phyloP scores from a whole-genome alignment of 1,140 invertebrate species.

The Diabrotica virgifera region DNA sequence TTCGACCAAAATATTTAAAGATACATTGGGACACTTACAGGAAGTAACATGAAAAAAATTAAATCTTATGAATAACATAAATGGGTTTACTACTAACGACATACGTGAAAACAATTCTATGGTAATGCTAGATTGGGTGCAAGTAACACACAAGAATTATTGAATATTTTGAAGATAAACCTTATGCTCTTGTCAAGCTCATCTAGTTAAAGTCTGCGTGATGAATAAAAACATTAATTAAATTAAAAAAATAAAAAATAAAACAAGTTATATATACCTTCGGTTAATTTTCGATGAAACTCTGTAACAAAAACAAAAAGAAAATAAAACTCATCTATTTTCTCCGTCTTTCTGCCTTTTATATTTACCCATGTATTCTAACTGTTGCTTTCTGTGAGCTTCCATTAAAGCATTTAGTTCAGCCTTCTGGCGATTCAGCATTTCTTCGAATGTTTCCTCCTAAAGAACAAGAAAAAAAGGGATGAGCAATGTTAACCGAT shows the following conservation, averaged over 20 bases:
- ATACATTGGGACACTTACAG: no score
- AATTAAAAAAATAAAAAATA: conserved; percentile 3
- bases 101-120: not conserved
- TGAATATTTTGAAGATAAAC: not conserved
- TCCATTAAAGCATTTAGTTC: conserved; percentile 48
- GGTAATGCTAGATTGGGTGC: not conserved
- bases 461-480: conserved; percentile 26
- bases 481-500: no score
- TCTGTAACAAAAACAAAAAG: conserved; percentile 27
- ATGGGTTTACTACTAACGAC: not conserved
- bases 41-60: no score
- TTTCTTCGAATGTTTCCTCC: conserved; percentile 49
- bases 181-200: not conserved
- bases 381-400: conserved; percentile 47
- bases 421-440: conserved; percentile 48
- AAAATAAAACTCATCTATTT: conserved; percentile 28
- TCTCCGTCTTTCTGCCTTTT: conserved; percentile 29
- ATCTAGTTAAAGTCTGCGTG: not conserved
- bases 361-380: conserved; percentile 46
- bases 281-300: conserved; percentile 35
- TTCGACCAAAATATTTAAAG: no score
- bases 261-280: conserved; percentile 28
- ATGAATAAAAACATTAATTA: not conserved
- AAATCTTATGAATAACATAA: not conserved
- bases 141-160: not conserved